Evolutionary conservation across 2,113 vertebrate genomes (phyloP).

Genomic region (Anolis carolinensis): DNA sequence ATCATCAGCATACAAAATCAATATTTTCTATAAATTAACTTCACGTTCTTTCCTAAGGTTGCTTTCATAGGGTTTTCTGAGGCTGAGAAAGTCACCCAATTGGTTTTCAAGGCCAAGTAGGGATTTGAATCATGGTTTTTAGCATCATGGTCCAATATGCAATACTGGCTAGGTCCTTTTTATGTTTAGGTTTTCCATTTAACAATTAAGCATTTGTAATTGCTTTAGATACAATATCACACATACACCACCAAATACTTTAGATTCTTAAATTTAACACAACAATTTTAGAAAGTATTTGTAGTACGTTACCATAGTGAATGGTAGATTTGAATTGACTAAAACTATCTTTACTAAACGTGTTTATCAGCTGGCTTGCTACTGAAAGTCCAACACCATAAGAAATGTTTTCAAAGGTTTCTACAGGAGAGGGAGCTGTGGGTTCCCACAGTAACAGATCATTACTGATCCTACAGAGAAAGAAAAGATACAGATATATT

Average conservation of each 20-base stretch:
- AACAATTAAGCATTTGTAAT: conserved; percentile 28
- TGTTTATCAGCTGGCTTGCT: conserved; percentile 95
- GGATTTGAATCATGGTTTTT: too few species aligned
- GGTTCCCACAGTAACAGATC: conserved; percentile 96
- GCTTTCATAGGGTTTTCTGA: too few species aligned
- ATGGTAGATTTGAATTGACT: conserved; percentile 89
- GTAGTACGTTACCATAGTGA: conserved; percentile 85
- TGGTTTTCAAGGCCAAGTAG: too few species aligned
- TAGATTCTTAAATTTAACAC: neutral
- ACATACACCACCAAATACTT: neutral
- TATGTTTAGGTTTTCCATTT: conserved; percentile 19
- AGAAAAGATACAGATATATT: conserved; percentile 43
- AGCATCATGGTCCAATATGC: too few species aligned
- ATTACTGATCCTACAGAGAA: conserved; percentile 89
- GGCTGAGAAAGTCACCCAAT: too few species aligned
- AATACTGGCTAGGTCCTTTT: neutral
- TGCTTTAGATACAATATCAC: neutral
- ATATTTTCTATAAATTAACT: neutral
- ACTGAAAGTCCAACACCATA: conserved; percentile 95
- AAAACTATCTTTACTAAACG: conserved; percentile 93
- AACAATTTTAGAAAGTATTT: conserved; percentile 37
- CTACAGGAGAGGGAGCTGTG: conserved; percentile 96
- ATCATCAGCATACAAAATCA: too few species aligned
- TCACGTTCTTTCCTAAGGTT: too few species aligned
- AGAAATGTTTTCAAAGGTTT: conserved; percentile 94